Evolutionary conservation across 1,140 invertebrate species (phyloP), one percentile per base, ranked within the genome.

Genomic region (Zaprionus africanus): DNA sequence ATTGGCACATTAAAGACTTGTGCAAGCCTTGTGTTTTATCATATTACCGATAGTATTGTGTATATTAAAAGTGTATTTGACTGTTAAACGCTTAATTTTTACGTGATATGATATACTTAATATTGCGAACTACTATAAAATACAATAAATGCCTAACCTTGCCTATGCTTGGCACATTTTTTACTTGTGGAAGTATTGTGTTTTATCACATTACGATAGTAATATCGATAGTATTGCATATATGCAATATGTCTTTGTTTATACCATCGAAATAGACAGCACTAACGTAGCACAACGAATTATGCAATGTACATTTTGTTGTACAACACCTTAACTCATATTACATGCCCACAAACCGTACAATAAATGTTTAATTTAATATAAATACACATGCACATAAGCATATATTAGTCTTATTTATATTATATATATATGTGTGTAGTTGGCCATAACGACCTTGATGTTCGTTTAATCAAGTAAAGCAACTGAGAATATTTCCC

Each of bases 261-360:
- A 43, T 28, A 59, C 34, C 13, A 46, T 9, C 6, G 58, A 76
- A 80, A 70, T 43, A 62, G 38, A 67, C 51, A 24, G 15, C 22
- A 77, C 62, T 61, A 74, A 58, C 64, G 49, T 61, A 64, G 46
- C 78, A 76, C 73, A 75, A 61, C 57, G 46, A 59, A 70, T 84
- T 84, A 81, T 84, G 81, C 75, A 84, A 84, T 78, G 61, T 36
- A 36, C 36, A 65, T 76, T 46, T 62, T 78, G 54, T 82, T 81
- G 60, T 67, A 77, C 74, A 77, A 77, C 67, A 67, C 11, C 11
- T 59, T 56, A 36, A 75, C 59, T 60, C 76, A 49, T 58, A 51
- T 49, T 59, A 41, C 61, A 71, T 63, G 58, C 68, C 53, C 28
- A 67, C 56, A 53, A 66, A 41, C 15, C 57, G 62, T 53, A 66